phyloP scores from a whole-genome alignment of 2,888 invertebrate species.

The Chrysodeixis includens region DNA sequence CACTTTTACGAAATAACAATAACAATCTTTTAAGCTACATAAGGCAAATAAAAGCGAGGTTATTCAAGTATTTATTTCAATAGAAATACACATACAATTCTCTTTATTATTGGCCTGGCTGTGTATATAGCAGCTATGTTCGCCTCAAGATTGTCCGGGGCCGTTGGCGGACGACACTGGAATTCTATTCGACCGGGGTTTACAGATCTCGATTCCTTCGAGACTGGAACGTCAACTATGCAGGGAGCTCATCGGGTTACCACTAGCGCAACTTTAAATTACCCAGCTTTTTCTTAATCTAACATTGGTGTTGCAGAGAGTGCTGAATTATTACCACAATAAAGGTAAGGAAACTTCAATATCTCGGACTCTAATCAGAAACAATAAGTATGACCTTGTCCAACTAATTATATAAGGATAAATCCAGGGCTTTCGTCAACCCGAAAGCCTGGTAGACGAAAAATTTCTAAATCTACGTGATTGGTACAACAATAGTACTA shows the following conservation, averaged over 20 bases:
- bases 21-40: neutral
- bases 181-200: constrained; percentile 22
- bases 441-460: too few relatives aligned
- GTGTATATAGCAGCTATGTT: constrained; percentile 4
- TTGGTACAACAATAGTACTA: too few relatives aligned
- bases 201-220: neutral
- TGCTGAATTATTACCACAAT: too few relatives aligned
- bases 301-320: too few relatives aligned
- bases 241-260: neutral
- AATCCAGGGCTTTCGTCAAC: too few relatives aligned
- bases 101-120: neutral
- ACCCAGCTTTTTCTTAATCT: neutral
- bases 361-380: too few relatives aligned
- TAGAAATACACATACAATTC: neutral
- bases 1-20: neutral
- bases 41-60: neutral
- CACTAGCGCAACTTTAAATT: constrained; percentile 2
- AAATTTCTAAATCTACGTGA: too few relatives aligned
- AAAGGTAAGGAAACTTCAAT: too few relatives aligned
- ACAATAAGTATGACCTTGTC: too few relatives aligned
- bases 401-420: too few relatives aligned
- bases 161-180: neutral
- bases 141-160: neutral
- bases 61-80: constrained; percentile 4
- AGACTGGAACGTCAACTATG: constrained; percentile 11